These are phyloP conservation scores for Meriones psammophilus DNA, from an alignment of 2,797 vertebrate species.

Conservation along the genomic window DNA sequence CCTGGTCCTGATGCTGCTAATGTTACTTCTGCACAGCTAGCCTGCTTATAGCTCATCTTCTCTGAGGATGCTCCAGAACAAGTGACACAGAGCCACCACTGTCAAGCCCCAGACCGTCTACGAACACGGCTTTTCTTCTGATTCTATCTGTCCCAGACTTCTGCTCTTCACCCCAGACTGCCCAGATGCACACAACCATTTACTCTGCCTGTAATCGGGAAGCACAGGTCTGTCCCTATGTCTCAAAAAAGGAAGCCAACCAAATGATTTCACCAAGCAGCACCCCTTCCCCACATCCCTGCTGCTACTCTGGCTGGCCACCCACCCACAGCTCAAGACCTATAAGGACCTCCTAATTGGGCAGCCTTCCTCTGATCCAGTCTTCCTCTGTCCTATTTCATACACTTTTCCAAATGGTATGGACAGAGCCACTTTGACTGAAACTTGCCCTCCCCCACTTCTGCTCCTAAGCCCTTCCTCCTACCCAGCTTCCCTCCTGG, in stretches of 20 bases:
- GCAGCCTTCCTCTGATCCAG: background rate
- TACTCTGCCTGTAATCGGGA: background rate
- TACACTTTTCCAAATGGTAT: background rate
- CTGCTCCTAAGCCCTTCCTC: background rate
- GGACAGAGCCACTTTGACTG: slow-evolving; percentile 20
- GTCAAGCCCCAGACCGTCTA: background rate
- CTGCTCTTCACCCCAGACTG: background rate
- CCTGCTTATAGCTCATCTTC: slow-evolving; percentile 3
- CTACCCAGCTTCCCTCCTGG: background rate
- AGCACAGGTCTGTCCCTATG: too few relatives aligned
- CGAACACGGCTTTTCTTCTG: background rate
- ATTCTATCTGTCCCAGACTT: background rate
- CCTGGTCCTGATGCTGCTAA: background rate
- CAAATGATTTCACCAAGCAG: background rate
- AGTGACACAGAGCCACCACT: too few relatives aligned
- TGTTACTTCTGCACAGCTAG: background rate
- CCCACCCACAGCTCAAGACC: background rate
- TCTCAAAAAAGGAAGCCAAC: background rate
- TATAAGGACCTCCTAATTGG: background rate
- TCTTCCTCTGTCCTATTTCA: background rate
- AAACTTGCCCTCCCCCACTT: background rate
- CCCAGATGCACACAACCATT: background rate
- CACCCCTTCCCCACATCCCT: background rate
- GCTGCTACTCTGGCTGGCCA: background rate
- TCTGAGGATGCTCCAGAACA: background rate